These are phyloP conservation scores for Autographa pulchrina DNA, from an alignment of 2,888 invertebrate species.

Conservation along the genomic window DNA sequence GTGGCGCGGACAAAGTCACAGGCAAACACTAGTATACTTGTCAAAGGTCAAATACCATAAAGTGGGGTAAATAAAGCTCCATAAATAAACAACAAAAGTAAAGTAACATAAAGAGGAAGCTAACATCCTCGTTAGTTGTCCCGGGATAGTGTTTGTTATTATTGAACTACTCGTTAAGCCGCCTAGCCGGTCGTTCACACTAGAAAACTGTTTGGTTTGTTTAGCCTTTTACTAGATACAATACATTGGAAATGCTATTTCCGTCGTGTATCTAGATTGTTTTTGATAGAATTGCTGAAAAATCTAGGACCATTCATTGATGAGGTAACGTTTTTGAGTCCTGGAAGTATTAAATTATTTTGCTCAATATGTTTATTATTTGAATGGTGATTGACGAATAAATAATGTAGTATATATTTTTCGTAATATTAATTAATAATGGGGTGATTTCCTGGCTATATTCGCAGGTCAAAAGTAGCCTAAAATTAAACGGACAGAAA, in stretches of 20 bases:
- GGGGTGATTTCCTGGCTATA: no score
- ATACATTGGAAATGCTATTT: background rate
- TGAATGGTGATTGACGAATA: no score
- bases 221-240: conserved; percentile 7
- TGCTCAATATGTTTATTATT: no score
- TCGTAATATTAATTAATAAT: no score
- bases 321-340: no score
- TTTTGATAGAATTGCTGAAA: no score
- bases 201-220: conserved; percentile 29
- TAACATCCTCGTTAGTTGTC: conserved; percentile 42
- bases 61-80: background rate
- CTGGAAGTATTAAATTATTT: background rate
- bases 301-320: no score
- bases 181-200: conserved; percentile 39
- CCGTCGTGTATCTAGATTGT: background rate
- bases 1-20: background rate
- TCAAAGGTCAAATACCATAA: conserved; percentile 9
- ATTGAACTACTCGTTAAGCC: background rate
- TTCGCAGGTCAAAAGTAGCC: no score
- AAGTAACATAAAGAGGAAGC: conserved; percentile 13
- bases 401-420: no score
- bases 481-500: no score
- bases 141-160: conserved; percentile 22
- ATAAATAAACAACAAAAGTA: conserved; percentile 17
- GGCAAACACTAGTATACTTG: background rate